phyloP scores from a whole-genome alignment of 2,113 vertebrate species.

The Tapirus terrestris region DNA sequence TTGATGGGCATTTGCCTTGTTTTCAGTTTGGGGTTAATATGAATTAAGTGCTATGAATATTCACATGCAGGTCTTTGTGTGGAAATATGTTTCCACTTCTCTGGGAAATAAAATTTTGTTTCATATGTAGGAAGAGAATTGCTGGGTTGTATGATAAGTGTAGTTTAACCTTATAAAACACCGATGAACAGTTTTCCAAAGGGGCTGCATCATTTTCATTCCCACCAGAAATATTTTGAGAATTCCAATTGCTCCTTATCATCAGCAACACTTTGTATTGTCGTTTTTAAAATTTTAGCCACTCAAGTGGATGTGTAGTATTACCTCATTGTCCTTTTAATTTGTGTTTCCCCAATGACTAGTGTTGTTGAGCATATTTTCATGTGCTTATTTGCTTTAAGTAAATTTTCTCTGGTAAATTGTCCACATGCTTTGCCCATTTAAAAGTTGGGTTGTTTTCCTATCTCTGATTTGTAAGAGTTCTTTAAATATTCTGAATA shows the following conservation, averaged over 20 bases:
- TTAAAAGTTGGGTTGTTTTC: background rate
- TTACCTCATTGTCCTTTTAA: background rate
- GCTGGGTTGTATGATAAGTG: background rate
- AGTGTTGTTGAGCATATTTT: background rate
- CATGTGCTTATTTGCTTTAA: slow-evolving; percentile 6
- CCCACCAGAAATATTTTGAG: background rate
- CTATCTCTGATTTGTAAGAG: background rate
- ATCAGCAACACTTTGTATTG: background rate
- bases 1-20: background rate
- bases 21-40: background rate
- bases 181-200: slow-evolving; percentile 3
- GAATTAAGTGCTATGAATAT: background rate
- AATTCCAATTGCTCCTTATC: background rate
- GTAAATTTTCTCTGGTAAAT: slow-evolving; percentile 13
- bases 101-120: slow-evolving; percentile 1
- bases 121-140: slow-evolving; percentile 28
- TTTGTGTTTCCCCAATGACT: slow-evolving; percentile 25
- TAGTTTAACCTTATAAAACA: slow-evolving; percentile 25
- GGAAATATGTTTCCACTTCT: background rate
- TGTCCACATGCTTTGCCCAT: background rate
- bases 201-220: background rate
- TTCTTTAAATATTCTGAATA: slow-evolving; percentile 40
- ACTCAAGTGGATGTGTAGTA: background rate
- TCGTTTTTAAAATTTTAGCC: background rate
- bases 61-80: background rate